phyloP scores from a whole-genome alignment of 2,113 vertebrate genomes.

The Mohoua ochrocephala region DNA sequence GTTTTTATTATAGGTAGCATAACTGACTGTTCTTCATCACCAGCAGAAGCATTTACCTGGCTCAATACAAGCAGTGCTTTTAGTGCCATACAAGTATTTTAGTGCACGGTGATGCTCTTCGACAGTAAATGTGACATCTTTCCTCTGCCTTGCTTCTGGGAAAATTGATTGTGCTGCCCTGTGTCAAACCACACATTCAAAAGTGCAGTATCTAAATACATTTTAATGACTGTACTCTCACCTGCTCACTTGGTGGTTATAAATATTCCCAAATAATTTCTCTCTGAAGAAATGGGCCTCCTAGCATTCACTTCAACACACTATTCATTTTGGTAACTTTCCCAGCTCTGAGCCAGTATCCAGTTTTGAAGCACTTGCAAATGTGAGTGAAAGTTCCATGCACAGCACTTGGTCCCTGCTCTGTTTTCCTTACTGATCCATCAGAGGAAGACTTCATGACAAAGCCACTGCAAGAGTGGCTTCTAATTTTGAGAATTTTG shows the following conservation, averaged over 20 bases:
- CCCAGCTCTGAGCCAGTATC: neutral
- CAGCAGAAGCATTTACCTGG: neutral
- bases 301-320: neutral
- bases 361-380: neutral
- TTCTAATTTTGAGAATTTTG: neutral
- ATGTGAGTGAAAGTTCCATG: neutral
- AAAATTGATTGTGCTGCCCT: neutral
- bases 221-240: constrained; percentile 5
- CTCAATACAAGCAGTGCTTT: neutral
- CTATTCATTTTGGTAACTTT: neutral
- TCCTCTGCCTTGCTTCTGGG: neutral
- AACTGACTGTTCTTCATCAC: constrained; percentile 12
- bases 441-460: neutral
- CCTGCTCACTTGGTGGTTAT: neutral
- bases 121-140: neutral
- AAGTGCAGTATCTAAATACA: neutral
- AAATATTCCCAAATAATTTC: neutral
- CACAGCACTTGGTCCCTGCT: neutral
- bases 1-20: neutral
- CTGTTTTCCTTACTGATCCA: neutral
- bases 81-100: neutral
- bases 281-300: neutral
- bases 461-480: neutral
- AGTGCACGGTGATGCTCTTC: neutral
- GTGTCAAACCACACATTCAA: neutral